Evolutionary conservation across 2,888 invertebrate genomes (phyloP).

Genomic region (Fabriciana adippe): DNA sequence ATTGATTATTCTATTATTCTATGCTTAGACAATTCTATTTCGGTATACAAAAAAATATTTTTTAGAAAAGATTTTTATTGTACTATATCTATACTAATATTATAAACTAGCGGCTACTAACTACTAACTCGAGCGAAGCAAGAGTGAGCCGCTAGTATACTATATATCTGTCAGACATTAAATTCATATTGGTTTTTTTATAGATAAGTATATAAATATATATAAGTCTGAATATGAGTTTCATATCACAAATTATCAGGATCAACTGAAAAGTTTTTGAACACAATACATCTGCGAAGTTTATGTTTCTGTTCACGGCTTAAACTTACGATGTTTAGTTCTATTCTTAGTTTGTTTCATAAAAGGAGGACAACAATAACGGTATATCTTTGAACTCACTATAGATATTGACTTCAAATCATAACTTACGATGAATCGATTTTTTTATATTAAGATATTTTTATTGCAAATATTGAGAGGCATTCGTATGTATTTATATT

Average conservation of each 20-base stretch:
- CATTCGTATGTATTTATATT: slow-evolving; percentile 45
- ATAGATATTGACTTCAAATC: slow-evolving; percentile 36
- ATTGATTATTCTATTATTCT: too few relatives aligned
- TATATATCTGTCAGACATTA: too few relatives aligned
- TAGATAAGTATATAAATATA: background rate
- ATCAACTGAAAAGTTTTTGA: slow-evolving; percentile 27
- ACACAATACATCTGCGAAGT: slow-evolving; percentile 31
- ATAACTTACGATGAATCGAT: slow-evolving; percentile 33
- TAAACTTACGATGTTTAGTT: slow-evolving; percentile 32
- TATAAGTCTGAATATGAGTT: slow-evolving; percentile 8
- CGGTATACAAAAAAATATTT: too few relatives aligned
- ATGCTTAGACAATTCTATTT: too few relatives aligned
- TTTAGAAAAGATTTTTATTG: too few relatives aligned
- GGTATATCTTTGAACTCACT: slow-evolving; percentile 28
- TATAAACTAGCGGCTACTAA: too few relatives aligned
- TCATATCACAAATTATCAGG: slow-evolving; percentile 22
- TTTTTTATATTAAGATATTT: slow-evolving; percentile 32
- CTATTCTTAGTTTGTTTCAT: slow-evolving; percentile 33
- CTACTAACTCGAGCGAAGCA: too few relatives aligned
- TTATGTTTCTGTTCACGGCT: slow-evolving; percentile 28
- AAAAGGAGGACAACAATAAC: slow-evolving; percentile 34
- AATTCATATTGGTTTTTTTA: background rate
- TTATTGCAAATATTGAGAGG: slow-evolving; percentile 45
- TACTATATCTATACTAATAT: too few relatives aligned
- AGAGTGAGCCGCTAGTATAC: too few relatives aligned